Evolutionary conservation across 2,888 invertebrate species (phyloP).

Genomic region (Aleiodes leptofemur): DNA sequence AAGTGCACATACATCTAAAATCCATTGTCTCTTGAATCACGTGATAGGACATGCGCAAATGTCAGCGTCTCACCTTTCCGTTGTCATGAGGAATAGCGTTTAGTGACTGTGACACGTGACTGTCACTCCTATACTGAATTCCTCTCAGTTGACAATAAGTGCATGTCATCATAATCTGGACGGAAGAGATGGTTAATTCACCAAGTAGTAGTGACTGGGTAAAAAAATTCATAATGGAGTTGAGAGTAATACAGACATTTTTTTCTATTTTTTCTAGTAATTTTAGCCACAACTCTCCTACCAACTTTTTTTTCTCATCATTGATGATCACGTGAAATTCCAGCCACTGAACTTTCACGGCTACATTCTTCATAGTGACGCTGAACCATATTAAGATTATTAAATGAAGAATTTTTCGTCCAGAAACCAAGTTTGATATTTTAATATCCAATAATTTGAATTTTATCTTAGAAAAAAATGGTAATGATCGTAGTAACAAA

Average conservation of each 20-base stretch:
- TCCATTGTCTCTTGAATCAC: slow-evolving; percentile 37
- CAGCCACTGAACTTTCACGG: too few relatives aligned
- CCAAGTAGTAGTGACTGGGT: neutral
- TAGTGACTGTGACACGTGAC: slow-evolving; percentile 41
- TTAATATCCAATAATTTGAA: too few relatives aligned
- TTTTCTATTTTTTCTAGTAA: neutral
- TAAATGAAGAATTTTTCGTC: too few relatives aligned
- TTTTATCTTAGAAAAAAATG: too few relatives aligned
- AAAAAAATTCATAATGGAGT: neutral
- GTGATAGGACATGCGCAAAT: slow-evolving; percentile 39
- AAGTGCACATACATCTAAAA: slow-evolving; percentile 27
- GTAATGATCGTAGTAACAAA: too few relatives aligned
- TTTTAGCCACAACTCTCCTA: neutral
- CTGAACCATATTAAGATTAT: too few relatives aligned
- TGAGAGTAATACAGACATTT: neutral
- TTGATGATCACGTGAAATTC: too few relatives aligned
- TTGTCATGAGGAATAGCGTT: neutral
- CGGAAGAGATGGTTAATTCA: slow-evolving; percentile 24
- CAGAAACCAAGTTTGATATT: too few relatives aligned
- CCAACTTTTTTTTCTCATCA: neutral
- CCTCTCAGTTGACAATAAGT: slow-evolving; percentile 24
- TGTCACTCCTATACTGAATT: neutral
- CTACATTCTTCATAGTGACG: too few relatives aligned
- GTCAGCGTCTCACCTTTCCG: slow-evolving; percentile 50
- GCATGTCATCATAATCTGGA: slow-evolving; percentile 22